A percentile compares a stretch with the other conserved stretches of the same genome.
Conservation (phyloP, 64 coral and sea anemone genomes). For the Trachythela sp. region DNA sequence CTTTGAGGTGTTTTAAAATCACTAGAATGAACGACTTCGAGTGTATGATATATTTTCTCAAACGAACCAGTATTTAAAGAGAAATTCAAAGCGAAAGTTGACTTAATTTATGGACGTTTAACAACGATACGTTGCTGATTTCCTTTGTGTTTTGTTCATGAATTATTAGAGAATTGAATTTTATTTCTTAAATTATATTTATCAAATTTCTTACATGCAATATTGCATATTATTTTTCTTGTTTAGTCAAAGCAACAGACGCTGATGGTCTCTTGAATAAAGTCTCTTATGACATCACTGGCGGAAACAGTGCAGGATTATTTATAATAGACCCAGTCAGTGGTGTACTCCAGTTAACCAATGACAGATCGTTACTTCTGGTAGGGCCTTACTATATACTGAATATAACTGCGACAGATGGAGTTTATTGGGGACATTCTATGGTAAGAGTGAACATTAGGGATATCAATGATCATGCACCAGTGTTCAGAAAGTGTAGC, state of each 20-base stretch:
- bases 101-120: too few relatives aligned
- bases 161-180: too few relatives aligned
- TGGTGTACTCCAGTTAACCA: constrained; percentile 68
- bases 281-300: constrained; percentile 75
- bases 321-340: constrained; percentile 78
- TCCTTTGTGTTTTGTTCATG: too few relatives aligned
- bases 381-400: constrained; percentile 58
- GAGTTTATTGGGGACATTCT: constrained; percentile 54
- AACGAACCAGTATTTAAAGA: too few relatives aligned
- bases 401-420: constrained; percentile 86
- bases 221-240: neutral
- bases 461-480: constrained; percentile 88
- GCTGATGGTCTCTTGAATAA: constrained; percentile 58
- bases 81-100: too few relatives aligned
- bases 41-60: too few relatives aligned
- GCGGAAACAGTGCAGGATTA: constrained; percentile 67
- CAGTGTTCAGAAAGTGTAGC: constrained; percentile 76
- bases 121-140: neutral
- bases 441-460: constrained; percentile 60
- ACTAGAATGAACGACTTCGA: too few relatives aligned
- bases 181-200: neutral
- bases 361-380: constrained; percentile 37
- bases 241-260: constrained; percentile 79
- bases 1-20: too few relatives aligned
- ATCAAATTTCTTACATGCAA: neutral